Conservation (phyloP, 2,888 invertebrate species). For the Cephus spinipes region DNA sequence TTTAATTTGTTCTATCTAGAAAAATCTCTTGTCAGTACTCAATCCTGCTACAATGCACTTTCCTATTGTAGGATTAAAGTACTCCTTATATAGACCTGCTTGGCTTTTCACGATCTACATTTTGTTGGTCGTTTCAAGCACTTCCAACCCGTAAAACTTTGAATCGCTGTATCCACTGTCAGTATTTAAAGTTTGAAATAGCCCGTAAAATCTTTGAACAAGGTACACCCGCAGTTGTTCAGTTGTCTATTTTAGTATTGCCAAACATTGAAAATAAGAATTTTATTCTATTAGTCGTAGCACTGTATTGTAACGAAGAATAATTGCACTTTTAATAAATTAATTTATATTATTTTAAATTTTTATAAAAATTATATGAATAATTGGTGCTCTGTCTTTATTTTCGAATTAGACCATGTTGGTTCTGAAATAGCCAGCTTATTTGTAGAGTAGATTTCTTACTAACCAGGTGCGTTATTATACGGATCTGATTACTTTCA, state of each 20-base stretch:
- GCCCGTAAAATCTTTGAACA: background rate
- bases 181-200: background rate
- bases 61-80: background rate
- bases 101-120: background rate
- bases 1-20: background rate
- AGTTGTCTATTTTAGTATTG: background rate
- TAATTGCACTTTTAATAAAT: background rate
- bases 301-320: background rate
- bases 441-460: too few relatives aligned
- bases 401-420: background rate
- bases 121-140: background rate
- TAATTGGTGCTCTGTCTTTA: background rate
- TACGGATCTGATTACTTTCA: too few relatives aligned
- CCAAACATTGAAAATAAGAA: background rate
- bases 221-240: background rate
- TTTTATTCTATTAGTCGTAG: background rate
- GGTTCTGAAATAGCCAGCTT: too few relatives aligned
- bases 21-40: background rate
- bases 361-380: background rate
- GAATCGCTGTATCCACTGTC: background rate
- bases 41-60: background rate
- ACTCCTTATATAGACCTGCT: background rate
- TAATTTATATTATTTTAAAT: background rate
- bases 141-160: background rate
- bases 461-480: too few relatives aligned